Conservation (phyloP, 2,888 invertebrate species). For the Alentia gelatinosa region DNA sequence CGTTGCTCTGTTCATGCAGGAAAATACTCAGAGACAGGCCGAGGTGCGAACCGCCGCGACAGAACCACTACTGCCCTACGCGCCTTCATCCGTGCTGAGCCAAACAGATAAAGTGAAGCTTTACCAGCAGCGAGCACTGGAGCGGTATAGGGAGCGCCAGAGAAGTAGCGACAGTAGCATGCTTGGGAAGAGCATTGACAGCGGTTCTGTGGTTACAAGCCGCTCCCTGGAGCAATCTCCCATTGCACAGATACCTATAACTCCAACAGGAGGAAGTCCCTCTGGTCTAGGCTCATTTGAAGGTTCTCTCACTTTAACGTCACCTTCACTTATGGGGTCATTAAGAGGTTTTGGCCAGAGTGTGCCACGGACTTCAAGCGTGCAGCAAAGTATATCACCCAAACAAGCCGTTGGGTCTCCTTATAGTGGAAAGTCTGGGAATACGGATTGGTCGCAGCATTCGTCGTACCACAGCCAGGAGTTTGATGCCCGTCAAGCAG, state of each 20-base stretch:
- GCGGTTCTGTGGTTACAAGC: neutral
- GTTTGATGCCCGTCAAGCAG: conserved; percentile 29
- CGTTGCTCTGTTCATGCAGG: neutral
- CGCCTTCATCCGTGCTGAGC: neutral
- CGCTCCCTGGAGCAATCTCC: neutral
- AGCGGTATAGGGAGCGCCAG: neutral
- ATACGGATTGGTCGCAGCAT: neutral
- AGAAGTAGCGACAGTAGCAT: neutral
- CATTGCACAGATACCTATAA: too few relatives aligned
- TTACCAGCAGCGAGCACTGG: conserved; percentile 10
- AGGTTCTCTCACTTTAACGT: too few relatives aligned
- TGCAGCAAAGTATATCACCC: too few relatives aligned
- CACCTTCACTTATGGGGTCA: neutral
- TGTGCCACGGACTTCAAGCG: too few relatives aligned
- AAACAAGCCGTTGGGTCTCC: neutral
- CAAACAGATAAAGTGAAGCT: neutral
- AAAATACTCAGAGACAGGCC: neutral
- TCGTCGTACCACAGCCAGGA: neutral
- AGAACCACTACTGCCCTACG: neutral
- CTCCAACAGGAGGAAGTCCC: too few relatives aligned
- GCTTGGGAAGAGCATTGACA: neutral
- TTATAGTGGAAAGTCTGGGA: neutral
- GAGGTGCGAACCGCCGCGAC: too few relatives aligned
- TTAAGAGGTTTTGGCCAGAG: too few relatives aligned
- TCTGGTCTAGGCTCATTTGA: too few relatives aligned